These are phyloP conservation scores for Ageneiosus marmoratus DNA, from an alignment of 2,113 vertebrate genomes.

Conservation along the genomic window DNA sequence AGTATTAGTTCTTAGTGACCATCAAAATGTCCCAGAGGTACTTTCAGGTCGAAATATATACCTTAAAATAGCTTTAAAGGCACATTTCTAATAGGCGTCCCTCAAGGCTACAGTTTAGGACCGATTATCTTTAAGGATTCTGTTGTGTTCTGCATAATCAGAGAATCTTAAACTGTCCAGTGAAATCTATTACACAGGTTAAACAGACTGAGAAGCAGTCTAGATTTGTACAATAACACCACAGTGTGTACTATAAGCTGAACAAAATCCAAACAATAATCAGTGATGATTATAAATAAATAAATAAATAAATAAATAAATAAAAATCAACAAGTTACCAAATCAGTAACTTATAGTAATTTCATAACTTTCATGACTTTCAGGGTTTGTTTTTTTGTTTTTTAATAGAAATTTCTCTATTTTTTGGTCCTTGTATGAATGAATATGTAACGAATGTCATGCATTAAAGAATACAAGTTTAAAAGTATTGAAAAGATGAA, in stretches of 20 bases:
- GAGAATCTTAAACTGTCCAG: neutral
- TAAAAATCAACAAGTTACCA: neutral
- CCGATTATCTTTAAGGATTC: neutral
- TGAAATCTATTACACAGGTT: neutral
- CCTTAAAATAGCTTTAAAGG: neutral
- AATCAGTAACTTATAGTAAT: neutral
- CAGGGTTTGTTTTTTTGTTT: neutral
- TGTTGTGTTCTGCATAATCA: neutral
- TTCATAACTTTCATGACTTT: neutral
- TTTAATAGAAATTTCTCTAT: neutral
- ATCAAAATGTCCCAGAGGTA: neutral
- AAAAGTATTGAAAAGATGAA: constrained; percentile 30
- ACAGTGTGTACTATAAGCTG: neutral
- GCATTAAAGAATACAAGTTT: constrained; percentile 16
- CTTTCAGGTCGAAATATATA: neutral
- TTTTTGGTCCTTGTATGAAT: neutral
- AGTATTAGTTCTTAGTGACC: neutral
- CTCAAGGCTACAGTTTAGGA: constrained; percentile 10
- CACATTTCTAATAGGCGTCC: neutral
- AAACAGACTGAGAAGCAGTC: neutral
- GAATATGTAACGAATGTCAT: neutral
- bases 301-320: no score
- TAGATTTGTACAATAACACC: neutral
- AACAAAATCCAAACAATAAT: neutral
- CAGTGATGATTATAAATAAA: neutral